Evolutionary conservation across 2,888 invertebrate species (phyloP).

Genomic region (Phasia obesa): DNA sequence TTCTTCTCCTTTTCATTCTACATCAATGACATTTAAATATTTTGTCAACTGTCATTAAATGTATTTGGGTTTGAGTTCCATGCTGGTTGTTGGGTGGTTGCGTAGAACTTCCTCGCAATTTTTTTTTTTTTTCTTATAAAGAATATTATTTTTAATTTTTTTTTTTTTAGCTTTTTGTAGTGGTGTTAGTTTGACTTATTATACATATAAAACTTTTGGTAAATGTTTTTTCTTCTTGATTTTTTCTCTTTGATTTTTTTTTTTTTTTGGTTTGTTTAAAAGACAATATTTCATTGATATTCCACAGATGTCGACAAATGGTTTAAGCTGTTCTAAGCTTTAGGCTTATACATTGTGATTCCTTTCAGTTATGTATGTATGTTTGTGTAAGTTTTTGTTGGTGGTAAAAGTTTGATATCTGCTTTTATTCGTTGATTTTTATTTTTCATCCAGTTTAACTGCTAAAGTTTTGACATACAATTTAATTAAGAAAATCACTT

Average conservation of each 20-base stretch:
- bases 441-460: constrained; percentile 37
- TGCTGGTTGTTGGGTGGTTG: constrained; percentile 16
- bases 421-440: background rate
- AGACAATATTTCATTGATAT: constrained; percentile 69
- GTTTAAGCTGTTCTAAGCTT: constrained; percentile 69
- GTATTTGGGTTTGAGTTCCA: constrained; percentile 30
- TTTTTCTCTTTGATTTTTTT: constrained; percentile 1
- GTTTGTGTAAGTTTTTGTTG: constrained; percentile 10
- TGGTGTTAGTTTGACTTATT: constrained; percentile 70
- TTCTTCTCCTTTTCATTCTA: background rate
- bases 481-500: constrained; percentile 71
- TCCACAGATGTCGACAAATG: constrained; percentile 71
- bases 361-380: constrained; percentile 22
- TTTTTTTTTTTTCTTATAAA: background rate
- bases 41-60: constrained; percentile 68
- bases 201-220: constrained; percentile 60
- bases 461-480: constrained; percentile 69
- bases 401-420: constrained; percentile 56
- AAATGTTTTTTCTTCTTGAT: constrained; percentile 18
- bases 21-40: constrained; percentile 57
- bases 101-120: background rate
- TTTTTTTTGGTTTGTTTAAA: constrained; percentile 18
- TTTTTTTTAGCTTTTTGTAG: background rate
- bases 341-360: constrained; percentile 63
- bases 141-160: constrained; percentile 26